Conservation (phyloP, 2,113 vertebrate species). For the Mormyrus lacerda region DNA sequence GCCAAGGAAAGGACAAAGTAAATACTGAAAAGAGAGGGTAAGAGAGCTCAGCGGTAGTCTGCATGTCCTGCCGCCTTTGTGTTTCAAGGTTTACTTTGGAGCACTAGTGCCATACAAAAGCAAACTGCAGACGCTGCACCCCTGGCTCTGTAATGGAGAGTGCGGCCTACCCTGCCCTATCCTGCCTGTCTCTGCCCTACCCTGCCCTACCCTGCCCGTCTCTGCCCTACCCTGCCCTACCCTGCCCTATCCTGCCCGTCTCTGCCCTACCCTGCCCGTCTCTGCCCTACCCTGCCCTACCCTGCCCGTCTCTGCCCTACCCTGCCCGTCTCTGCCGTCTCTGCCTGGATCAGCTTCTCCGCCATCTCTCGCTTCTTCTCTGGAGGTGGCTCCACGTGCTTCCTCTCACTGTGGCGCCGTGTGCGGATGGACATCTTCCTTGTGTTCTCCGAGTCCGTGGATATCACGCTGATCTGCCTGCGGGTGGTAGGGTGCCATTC, state of each 20-base stretch:
- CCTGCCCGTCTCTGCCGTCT: conserved; percentile 71
- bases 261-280: conserved; percentile 70
- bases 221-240: conserved; percentile 81
- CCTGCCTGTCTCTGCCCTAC: conserved; percentile 72
- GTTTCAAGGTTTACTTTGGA: neutral
- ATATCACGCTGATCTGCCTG: conserved; percentile 84
- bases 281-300: conserved; percentile 81
- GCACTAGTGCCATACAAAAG: neutral
- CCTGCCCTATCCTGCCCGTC: conserved; percentile 69
- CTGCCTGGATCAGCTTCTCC: conserved; percentile 72
- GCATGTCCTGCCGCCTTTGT: neutral
- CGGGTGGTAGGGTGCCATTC: neutral
- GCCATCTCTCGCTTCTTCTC: conserved; percentile 50
- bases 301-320: conserved; percentile 58
- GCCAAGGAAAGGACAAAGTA: neutral
- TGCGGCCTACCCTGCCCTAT: conserved; percentile 62
- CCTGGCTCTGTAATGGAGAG: neutral
- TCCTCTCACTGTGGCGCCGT: conserved; percentile 61
- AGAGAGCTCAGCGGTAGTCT: neutral
- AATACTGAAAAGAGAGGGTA: neutral
- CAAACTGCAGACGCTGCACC: neutral
- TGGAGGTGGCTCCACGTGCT: conserved; percentile 39
- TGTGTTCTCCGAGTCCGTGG: conserved; percentile 70
- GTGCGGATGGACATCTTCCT: conserved; percentile 60
- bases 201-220: conserved; percentile 73